These are phyloP conservation scores for Homarus gammarus DNA, from an alignment of 2,888 invertebrate genomes.

Conservation along the genomic window DNA sequence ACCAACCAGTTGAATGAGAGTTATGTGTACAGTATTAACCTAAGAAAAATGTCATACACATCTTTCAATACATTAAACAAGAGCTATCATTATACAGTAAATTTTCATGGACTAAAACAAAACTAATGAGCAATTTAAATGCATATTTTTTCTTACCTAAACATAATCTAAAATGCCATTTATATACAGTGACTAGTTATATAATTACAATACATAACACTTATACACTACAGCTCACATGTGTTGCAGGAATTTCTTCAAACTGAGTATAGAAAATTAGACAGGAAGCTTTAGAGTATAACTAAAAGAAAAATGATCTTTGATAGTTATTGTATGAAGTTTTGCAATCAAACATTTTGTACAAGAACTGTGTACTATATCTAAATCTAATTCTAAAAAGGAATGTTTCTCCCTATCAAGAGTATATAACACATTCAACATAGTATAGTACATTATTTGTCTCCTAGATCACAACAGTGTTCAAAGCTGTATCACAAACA, in stretches of 20 bases:
- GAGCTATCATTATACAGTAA: not conserved
- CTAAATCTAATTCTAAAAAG: too few relatives aligned
- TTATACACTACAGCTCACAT: not conserved
- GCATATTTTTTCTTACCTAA: slow-evolving; percentile 13
- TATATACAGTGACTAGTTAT: slow-evolving; percentile 63
- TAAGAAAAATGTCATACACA: not conserved
- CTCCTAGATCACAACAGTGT: too few relatives aligned
- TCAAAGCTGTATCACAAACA: too few relatives aligned
- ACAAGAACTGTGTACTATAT: too few relatives aligned
- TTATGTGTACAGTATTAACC: not conserved
- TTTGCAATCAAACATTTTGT: too few relatives aligned
- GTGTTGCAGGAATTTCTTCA: not conserved
- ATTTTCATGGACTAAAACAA: slow-evolving; percentile 3
- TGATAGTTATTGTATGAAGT: not conserved
- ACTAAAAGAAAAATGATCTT: not conserved
- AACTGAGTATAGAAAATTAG: not conserved
- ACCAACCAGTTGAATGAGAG: not conserved
- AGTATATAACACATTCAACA: too few relatives aligned
- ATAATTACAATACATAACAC: slow-evolving; percentile 18
- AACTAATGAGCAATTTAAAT: slow-evolving; percentile 19
- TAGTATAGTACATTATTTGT: too few relatives aligned
- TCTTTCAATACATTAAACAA: not conserved
- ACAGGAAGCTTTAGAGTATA: not conserved
- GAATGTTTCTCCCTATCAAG: too few relatives aligned
- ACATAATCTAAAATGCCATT: slow-evolving; percentile 43